Conservation (phyloP, 1,140 invertebrate genomes). For the Drosophila ironensis region DNA sequence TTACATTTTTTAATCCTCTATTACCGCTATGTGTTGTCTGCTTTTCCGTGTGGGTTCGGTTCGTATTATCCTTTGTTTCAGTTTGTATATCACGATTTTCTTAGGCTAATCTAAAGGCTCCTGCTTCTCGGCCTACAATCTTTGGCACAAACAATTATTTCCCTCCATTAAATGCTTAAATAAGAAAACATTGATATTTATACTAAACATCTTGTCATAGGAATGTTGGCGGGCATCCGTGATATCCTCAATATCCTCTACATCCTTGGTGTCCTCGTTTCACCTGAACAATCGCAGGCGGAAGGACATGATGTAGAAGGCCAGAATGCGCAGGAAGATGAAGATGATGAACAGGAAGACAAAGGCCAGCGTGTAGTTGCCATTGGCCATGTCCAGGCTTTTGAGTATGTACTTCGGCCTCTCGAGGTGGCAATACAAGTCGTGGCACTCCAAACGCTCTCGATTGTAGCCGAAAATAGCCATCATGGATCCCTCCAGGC, state of each 20-base stretch:
- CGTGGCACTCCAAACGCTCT: slow-evolving; percentile 85
- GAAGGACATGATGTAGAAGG: slow-evolving; percentile 81
- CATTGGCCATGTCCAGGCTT: slow-evolving; percentile 88
- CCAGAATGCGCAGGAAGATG: slow-evolving; percentile 64
- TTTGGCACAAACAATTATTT: slow-evolving; percentile 65
- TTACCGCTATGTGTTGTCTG: slow-evolving; percentile 18
- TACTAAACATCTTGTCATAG: slow-evolving; percentile 30
- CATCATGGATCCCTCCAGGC: slow-evolving; percentile 87
- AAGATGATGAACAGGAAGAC: slow-evolving; percentile 64
- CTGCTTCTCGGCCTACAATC: too few species aligned
- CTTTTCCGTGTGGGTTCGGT: slow-evolving; percentile 2
- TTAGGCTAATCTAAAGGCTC: slow-evolving; percentile 54
- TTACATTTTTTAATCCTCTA: slow-evolving; percentile 31
- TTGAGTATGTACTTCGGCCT: slow-evolving; percentile 87
- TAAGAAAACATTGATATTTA: slow-evolving; percentile 26
- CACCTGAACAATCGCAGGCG: slow-evolving; percentile 79
- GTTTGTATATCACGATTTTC: slow-evolving; percentile 69
- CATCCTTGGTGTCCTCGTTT: slow-evolving; percentile 6
- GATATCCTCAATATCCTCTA: not conserved
- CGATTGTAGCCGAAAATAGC: slow-evolving; percentile 87
- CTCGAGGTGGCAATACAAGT: slow-evolving; percentile 87
- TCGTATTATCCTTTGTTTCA: slow-evolving; percentile 33
- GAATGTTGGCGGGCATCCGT: slow-evolving; percentile 50
- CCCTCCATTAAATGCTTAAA: slow-evolving; percentile 38
- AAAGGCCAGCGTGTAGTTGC: slow-evolving; percentile 53